Base-by-base conservation (phyloP, 1,140 invertebrate genomes). In the Portunus trituberculatus region DNA sequence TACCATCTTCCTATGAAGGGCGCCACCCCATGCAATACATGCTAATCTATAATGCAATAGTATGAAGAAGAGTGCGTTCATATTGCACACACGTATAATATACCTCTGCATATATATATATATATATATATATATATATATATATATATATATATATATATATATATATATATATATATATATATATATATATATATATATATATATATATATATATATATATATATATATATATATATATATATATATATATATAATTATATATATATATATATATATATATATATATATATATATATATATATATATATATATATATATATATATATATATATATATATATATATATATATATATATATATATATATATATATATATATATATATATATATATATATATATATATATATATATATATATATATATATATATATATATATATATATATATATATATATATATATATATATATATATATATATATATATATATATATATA, bases 71-170 rank as follows among this genome's bases (percentile, higher is more conserved):
- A 29, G 32, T n/a, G 32, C 28, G 32, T 86, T 29, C 32, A 86
- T 86, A 86, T 86, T 90, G 46, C 32, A 90, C 32, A 90, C 32
- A 90, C 46, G 32, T 14, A 10, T 31, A 31, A 90, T 48, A 90
- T 46, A 89, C 48, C 48, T 89, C 48, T 89, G 48, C 48, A 89
- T 89, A 90, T 89, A 89, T 46, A 89, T 89, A 89, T 76, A 76
- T 76, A 76, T 76, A 76, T n/a, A 76, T 76, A 76, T n/a, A 76
- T 76, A 76, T 76, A 76, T 76, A 76, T 76, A 76, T 76, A 76
- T 76, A 76, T 76, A 76, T 76, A 76, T 76, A 76, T 76, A 76
- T 76, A 76, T 76, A 76, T 76, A 76, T 76, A 76, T 76, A 76
- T 76, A 76, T 76, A 76, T 76, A 76, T 76, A 76, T 76, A n/a